Conservation (phyloP, 1,140 invertebrate genomes). For the Apis florea region DNA sequence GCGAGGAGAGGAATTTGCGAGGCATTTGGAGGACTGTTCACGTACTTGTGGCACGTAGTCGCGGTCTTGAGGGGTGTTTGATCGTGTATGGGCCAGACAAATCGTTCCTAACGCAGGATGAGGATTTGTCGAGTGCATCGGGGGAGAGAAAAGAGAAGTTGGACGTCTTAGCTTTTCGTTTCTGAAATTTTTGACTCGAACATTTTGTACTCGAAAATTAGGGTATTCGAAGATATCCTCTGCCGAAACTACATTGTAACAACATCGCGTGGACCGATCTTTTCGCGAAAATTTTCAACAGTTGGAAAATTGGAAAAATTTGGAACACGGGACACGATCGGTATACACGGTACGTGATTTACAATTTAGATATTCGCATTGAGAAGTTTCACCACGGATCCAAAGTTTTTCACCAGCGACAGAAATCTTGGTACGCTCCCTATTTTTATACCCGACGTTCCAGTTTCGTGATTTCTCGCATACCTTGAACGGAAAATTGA, state of each 20-base stretch:
- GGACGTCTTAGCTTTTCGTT: too few relatives aligned
- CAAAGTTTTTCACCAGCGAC: background rate
- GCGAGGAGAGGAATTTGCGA: background rate
- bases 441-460: slow-evolving; percentile 3
- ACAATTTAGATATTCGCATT: slow-evolving; percentile 37
- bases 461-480: background rate
- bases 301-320: background rate
- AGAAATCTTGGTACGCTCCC: background rate
- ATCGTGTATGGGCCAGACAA: background rate
- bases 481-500: background rate
- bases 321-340: slow-evolving; percentile 1
- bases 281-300: background rate
- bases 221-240: background rate
- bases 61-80: background rate
- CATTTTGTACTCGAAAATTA: background rate
- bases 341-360: slow-evolving; percentile 12
- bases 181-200: background rate
- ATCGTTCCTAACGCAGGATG: background rate
- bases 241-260: background rate
- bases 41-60: slow-evolving; percentile 17
- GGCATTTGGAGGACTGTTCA: background rate
- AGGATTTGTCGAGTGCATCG: background rate
- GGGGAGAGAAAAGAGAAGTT: too few relatives aligned
- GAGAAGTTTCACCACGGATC: slow-evolving; percentile 11
- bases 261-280: slow-evolving; percentile 12